Conservation (phyloP, 1,140 invertebrate species). For the Lasaia peninsularis region DNA sequence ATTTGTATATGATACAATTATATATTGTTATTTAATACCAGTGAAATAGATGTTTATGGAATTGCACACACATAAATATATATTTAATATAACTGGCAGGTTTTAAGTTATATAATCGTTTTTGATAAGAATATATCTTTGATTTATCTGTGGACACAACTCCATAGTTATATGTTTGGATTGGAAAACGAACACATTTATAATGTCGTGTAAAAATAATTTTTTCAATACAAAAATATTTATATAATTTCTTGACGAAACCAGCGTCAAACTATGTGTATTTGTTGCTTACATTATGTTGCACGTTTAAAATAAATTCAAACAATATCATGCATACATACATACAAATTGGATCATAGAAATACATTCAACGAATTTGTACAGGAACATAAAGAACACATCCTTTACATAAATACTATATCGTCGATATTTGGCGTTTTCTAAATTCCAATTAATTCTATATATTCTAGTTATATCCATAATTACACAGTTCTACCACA, state of each 20-base stretch:
- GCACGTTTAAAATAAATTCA: slow-evolving; percentile 20
- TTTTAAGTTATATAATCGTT: background rate
- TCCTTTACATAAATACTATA: slow-evolving; percentile 3
- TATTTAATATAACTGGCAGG: background rate
- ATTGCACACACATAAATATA: slow-evolving; percentile 3
- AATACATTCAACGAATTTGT: background rate
- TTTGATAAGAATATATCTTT: background rate
- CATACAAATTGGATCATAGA: background rate
- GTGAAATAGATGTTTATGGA: background rate
- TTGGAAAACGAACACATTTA: slow-evolving; percentile 19
- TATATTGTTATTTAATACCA: background rate
- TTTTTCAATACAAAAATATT: slow-evolving; percentile 54
- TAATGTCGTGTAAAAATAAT: slow-evolving; percentile 29
- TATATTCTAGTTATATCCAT: slow-evolving; percentile 35
- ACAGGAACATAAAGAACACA: slow-evolving; percentile 9
- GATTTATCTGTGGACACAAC: slow-evolving; percentile 5
- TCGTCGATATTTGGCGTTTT: slow-evolving; percentile 7
- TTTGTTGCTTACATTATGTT: slow-evolving; percentile 22
- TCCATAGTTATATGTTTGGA: background rate
- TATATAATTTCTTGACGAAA: slow-evolving; percentile 37
- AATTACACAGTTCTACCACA: slow-evolving; percentile 49
- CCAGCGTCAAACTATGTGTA: slow-evolving; percentile 45
- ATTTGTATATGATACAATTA: no score
- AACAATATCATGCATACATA: slow-evolving; percentile 8
- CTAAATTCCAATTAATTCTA: slow-evolving; percentile 33